Conservation (phyloP, 1,140 invertebrate species). For the Arion vulgaris region DNA sequence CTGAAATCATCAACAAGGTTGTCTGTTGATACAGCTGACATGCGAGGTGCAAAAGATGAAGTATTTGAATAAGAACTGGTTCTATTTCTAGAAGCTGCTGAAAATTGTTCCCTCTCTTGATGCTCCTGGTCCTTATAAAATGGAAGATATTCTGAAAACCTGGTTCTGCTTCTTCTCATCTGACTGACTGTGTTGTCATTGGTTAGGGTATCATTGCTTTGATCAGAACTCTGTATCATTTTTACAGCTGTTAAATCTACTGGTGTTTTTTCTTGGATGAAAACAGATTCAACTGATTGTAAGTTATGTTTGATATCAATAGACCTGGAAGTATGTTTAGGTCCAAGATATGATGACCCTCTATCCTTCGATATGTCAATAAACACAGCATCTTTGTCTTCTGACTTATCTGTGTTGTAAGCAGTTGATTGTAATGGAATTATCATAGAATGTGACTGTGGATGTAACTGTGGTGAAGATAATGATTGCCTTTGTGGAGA, state of each 20-base stretch:
- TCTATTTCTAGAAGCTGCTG: neutral
- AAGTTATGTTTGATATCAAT: neutral
- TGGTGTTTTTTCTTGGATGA: neutral
- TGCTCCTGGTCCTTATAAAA: neutral
- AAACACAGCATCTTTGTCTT: neutral
- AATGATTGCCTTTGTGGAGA: neutral
- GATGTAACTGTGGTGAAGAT: neutral
- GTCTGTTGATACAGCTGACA: neutral
- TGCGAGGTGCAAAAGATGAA: too few relatives aligned
- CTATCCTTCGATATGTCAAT: neutral
- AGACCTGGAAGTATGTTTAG: neutral
- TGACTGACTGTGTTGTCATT: neutral
- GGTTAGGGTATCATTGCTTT: neutral
- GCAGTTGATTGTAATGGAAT: neutral
- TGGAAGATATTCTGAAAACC: neutral
- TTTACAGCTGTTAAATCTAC: neutral
- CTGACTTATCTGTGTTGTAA: neutral
- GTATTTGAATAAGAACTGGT: neutral
- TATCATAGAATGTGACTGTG: neutral
- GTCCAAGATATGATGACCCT: neutral
- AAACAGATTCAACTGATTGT: neutral
- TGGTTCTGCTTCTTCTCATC: neutral
- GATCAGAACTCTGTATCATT: neutral
- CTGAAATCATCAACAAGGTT: neutral
- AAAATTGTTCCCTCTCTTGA: neutral